Base-by-base conservation (phyloP, 1,140 invertebrate species). In the Dysdera silvatica region DNA sequence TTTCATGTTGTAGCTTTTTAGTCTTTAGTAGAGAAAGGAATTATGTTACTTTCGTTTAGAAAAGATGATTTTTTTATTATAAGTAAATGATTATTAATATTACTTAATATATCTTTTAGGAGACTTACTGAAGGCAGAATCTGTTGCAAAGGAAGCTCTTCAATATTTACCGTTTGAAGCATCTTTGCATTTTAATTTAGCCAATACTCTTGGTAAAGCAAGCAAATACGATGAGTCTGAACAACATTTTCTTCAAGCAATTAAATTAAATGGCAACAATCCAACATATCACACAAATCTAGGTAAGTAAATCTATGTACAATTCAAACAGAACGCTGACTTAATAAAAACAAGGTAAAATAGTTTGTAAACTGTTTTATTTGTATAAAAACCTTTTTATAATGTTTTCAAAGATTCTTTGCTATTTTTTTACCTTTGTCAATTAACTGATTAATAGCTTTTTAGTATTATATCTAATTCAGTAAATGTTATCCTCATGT, bases 161-260 rank as follows among this genome's bases (percentile, higher is more conserved):
- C 71, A 73, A 31, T 77, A 84, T 67, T 72, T 92, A 45, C 85
- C 87, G 0, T 75, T 85, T 49, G 84, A 89, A 28, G 80, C 87
- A 1, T 81, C 82, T 6, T 78, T 96, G 26, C 83, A 90, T 73
- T 95, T 95, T 70, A 89, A 89, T 69, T 75, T 93, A 29, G 94
- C 86, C 1, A 95, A 95, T 75, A 85, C 89, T 51, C 80, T 89
- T 47, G 94, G 93, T 0, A 95, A 95, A 80, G 71, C 83, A 33
- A 82, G 83, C 35, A 78, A 82, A 31, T 95, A 86, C 74, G 71
- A 81, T 24, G 80, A 88, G 65, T 89, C 92, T 1, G 91, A 97
- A 78, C 72, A 79, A 23, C 81, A 90, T 72, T 95, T 95, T 73
- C 76, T 84, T 48, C 79, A 79, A 62, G 88, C 91, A 3, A 86